Evolutionary conservation across 2,113 vertebrate species (phyloP), one percentile per base, ranked within the genome.

Genomic region (Coreoperca whiteheadi): DNA sequence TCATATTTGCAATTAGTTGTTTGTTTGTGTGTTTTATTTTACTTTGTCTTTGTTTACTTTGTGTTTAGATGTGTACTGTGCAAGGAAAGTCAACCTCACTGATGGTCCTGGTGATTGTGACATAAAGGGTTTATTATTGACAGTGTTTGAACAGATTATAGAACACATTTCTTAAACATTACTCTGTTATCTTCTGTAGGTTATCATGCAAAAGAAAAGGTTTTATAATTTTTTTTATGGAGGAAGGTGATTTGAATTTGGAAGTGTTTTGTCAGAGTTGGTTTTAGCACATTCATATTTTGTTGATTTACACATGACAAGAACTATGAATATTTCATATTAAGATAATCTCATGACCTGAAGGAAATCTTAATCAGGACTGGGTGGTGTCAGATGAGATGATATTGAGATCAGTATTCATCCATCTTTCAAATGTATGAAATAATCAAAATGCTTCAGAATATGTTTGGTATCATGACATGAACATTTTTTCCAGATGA

Each of bases 181-280:
- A 75, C 32, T 32, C 28, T 66, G 10, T 77, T 23, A 74, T 56
- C 43, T 34, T 54, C 34, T 60, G 21, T 81, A 37, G 8, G 20
- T 20, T 32, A 34, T 67, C 37, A 50, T 72, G 43, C 72, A n/a
- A 14, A 30, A 69, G 23, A 56, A 25, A 53, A 67, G 6, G 1
- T 71, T 86, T 79, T 57, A 71, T 61, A 73, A 23, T 46, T 75
- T 7, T 32, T 83, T 79, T 61, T 34, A 56, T 37, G 78, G 14
- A 65, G 8, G 37, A 60, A 2, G 30, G 18, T 21, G 1, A 9
- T 48, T 16, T 65, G 8, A 15, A 41, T 53, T 18, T 48, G 20
- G 37, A 39, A 16, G 2, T 79, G 2, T 69, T 46, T 72, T 61
- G 20, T 43, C 41, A 30, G 1, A 72, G 61, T 34, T 48, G 23